Conservation (phyloP, 2,113 vertebrate species). For the Benitochromis conjunctus region DNA sequence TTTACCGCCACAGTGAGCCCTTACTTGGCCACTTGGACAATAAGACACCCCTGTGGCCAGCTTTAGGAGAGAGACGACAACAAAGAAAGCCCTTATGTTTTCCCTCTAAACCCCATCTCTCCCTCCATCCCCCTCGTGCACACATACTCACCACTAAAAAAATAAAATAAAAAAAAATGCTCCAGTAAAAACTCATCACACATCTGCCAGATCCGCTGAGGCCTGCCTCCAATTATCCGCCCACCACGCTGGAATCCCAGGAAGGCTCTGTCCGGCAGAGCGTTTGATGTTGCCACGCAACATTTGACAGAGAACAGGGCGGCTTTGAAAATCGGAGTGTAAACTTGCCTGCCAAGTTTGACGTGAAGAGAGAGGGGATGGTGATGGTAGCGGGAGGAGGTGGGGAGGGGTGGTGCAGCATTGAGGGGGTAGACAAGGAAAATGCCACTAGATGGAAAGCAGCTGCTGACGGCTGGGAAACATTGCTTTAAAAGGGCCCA, state of each 20-base stretch:
- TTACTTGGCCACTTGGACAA: slow-evolving; percentile 55
- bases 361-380: slow-evolving; percentile 61
- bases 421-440: slow-evolving; percentile 38
- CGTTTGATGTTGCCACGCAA: slow-evolving; percentile 76
- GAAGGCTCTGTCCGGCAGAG: slow-evolving; percentile 67
- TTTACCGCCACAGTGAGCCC: slow-evolving; percentile 62
- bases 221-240: slow-evolving; percentile 74
- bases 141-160: slow-evolving; percentile 33
- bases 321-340: slow-evolving; percentile 69
- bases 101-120: slow-evolving; percentile 47
- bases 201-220: slow-evolving; percentile 69
- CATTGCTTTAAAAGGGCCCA: slow-evolving; percentile 68
- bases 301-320: slow-evolving; percentile 75
- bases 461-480: slow-evolving; percentile 66
- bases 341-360: slow-evolving; percentile 73
- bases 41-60: slow-evolving; percentile 52
- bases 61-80: slow-evolving; percentile 54
- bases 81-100: slow-evolving; percentile 71
- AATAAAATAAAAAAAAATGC: slow-evolving; percentile 18
- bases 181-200: slow-evolving; percentile 71
- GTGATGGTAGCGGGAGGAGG: slow-evolving; percentile 6
- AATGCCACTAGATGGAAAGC: slow-evolving; percentile 71
- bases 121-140: background rate
- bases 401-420: background rate
- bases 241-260: slow-evolving; percentile 71